Percentiles rank a stretch among this genome's conserved stretches.
Evolutionary conservation across 2,797 vertebrate genomes (phyloP).

Genomic region (Parauchenoglanis punctatus): DNA sequence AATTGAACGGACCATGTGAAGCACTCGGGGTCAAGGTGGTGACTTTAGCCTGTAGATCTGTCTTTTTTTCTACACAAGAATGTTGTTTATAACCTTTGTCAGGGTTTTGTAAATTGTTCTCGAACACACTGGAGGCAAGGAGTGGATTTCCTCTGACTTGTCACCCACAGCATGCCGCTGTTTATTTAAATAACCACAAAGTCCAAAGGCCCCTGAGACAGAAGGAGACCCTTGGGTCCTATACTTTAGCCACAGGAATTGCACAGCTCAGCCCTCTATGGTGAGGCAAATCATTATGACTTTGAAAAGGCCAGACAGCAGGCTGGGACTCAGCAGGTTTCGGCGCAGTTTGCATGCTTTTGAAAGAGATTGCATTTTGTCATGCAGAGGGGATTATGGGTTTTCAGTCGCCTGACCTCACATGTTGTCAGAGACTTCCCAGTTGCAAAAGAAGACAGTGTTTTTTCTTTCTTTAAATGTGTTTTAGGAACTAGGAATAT

Average conservation of each 20-base stretch:
- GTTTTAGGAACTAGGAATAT: neutral
- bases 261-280: neutral
- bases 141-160: slow-evolving; percentile 60
- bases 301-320: slow-evolving; percentile 52
- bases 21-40: slow-evolving; percentile 19
- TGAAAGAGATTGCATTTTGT: slow-evolving; percentile 21
- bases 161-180: slow-evolving; percentile 63
- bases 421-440: neutral
- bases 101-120: slow-evolving; percentile 63
- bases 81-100: slow-evolving; percentile 33
- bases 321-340: slow-evolving; percentile 35
- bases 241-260: slow-evolving; percentile 9
- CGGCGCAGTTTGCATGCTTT: slow-evolving; percentile 30
- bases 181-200: slow-evolving; percentile 70
- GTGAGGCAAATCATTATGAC: slow-evolving; percentile 30
- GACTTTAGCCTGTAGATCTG: neutral
- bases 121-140: slow-evolving; percentile 67
- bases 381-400: slow-evolving; percentile 30
- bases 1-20: slow-evolving; percentile 41
- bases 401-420: slow-evolving; percentile 13
- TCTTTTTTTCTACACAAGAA: slow-evolving; percentile 13
- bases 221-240: slow-evolving; percentile 35
- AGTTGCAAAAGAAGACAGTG: neutral
- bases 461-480: neutral
- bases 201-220: slow-evolving; percentile 26